Evolutionary conservation across 2,888 invertebrate species (phyloP).

Genomic region (Saturnia pavonia): DNA sequence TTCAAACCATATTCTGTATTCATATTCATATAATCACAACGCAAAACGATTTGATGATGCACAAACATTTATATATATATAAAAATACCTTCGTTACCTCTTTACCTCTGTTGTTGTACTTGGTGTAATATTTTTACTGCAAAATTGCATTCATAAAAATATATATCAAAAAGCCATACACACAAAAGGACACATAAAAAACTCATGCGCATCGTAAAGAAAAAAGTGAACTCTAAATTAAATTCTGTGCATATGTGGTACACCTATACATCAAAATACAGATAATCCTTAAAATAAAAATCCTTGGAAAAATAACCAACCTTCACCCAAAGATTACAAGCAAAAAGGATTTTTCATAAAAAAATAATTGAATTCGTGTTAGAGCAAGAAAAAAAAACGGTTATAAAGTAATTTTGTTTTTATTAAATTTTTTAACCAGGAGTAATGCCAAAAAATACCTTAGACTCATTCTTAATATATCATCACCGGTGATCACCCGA

Average conservation of each 20-base stretch:
- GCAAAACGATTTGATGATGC: constrained; percentile 5
- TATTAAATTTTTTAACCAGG: constrained; percentile 30
- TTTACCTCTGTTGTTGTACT: neutral
- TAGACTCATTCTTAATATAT: constrained; percentile 90
- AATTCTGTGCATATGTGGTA: constrained; percentile 8
- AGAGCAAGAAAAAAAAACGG: constrained; percentile 28
- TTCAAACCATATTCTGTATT: neutral
- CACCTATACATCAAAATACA: neutral
- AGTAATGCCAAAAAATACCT: constrained; percentile 75
- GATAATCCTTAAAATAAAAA: constrained; percentile 3
- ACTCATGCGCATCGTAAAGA: constrained; percentile 6
- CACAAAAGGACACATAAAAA: neutral
- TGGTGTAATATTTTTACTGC: neutral
- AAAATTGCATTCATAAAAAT: neutral
- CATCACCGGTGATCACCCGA: constrained; percentile 86
- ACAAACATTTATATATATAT: neutral
- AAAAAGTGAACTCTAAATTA: neutral
- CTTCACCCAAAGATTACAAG: constrained; percentile 12
- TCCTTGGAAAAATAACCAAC: constrained; percentile 5
- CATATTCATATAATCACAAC: constrained; percentile 1
- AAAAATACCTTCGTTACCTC: neutral
- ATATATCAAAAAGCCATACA: constrained; percentile 8
- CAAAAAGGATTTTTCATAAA: neutral
- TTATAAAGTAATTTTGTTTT: constrained; percentile 31
- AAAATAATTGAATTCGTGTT: constrained; percentile 14